phyloP scores from a whole-genome alignment of 1,140 invertebrate genomes.

The Rhyzopertha dominica region DNA sequence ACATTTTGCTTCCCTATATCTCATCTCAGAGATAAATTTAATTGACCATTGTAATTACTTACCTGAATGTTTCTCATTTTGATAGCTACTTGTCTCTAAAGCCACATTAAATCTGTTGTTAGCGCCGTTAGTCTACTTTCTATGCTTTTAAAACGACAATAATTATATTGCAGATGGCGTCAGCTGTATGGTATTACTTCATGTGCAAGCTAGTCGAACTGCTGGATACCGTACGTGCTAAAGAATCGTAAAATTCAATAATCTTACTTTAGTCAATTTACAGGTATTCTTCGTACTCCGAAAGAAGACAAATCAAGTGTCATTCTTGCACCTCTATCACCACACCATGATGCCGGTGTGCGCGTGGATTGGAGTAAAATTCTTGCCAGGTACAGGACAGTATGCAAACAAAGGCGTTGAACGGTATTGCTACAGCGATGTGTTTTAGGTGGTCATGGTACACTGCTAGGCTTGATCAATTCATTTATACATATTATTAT shows the following conservation, averaged over 20 bases:
- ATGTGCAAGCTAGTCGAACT: slow-evolving; percentile 59
- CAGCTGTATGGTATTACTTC: slow-evolving; percentile 60
- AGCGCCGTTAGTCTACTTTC: too few species aligned
- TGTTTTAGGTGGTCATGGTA: slow-evolving; percentile 72
- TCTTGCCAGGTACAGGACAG: slow-evolving; percentile 51
- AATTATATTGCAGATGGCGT: slow-evolving; percentile 58
- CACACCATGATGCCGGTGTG: slow-evolving; percentile 67
- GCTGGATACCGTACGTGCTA: slow-evolving; percentile 56
- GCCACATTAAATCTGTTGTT: too few species aligned
- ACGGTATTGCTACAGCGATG: slow-evolving; percentile 76
- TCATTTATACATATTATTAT: slow-evolving; percentile 79
- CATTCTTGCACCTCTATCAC: slow-evolving; percentile 72
- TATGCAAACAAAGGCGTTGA: slow-evolving; percentile 43
- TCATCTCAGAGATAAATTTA: too few species aligned
- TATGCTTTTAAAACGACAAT: too few species aligned
- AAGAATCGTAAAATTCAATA: not conserved
- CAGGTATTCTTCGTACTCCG: slow-evolving; percentile 75
- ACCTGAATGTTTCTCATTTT: too few species aligned
- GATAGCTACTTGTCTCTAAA: too few species aligned
- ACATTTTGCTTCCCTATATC: too few species aligned
- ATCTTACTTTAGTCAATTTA: slow-evolving; percentile 25
- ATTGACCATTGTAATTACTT: too few species aligned
- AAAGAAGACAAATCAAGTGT: slow-evolving; percentile 72
- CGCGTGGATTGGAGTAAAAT: slow-evolving; percentile 82
- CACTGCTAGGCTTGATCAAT: slow-evolving; percentile 79